A percentile compares a stretch with the other conserved stretches of the same genome.
These are phyloP conservation scores for Cryptotis parvus DNA, from an alignment of 2,113 vertebrate genomes.

Conservation along the genomic window DNA sequence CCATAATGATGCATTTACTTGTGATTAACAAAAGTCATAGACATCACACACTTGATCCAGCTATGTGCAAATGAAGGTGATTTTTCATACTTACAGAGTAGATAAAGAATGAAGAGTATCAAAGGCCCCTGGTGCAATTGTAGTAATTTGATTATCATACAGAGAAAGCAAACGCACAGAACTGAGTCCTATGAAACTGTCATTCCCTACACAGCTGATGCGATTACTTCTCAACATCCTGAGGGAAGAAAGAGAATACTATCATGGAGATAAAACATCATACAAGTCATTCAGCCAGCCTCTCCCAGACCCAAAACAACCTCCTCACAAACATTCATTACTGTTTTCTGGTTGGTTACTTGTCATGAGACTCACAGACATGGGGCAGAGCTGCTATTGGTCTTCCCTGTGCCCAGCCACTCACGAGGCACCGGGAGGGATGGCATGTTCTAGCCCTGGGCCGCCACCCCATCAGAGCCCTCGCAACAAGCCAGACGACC, in stretches of 20 bases:
- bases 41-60: not conserved
- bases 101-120: constrained; percentile 97
- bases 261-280: constrained; percentile 44
- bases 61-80: rapidly evolving
- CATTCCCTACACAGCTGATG: constrained; percentile 97
- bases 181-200: constrained; percentile 96
- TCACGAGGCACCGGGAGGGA: no score
- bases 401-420: no score
- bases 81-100: constrained; percentile 91
- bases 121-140: constrained; percentile 95
- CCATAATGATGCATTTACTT: not conserved
- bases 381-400: no score
- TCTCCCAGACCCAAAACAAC: constrained; percentile 22
- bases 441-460: no score
- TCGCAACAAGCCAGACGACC: no score
- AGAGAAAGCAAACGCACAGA: constrained; percentile 97
- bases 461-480: no score
- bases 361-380: no score
- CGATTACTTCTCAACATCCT: constrained; percentile 99
- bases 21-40: not conserved
- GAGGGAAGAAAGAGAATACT: constrained; percentile 42
- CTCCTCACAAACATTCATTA: not conserved
- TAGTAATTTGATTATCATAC: constrained; percentile 99
- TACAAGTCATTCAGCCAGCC: not conserved
- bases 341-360: constrained; percentile 9